Percentiles rank a stretch among this genome's conserved stretches.
These are phyloP conservation scores for Tetragonisca angustula DNA, from an alignment of 2,888 invertebrate species.

Conservation along the genomic window DNA sequence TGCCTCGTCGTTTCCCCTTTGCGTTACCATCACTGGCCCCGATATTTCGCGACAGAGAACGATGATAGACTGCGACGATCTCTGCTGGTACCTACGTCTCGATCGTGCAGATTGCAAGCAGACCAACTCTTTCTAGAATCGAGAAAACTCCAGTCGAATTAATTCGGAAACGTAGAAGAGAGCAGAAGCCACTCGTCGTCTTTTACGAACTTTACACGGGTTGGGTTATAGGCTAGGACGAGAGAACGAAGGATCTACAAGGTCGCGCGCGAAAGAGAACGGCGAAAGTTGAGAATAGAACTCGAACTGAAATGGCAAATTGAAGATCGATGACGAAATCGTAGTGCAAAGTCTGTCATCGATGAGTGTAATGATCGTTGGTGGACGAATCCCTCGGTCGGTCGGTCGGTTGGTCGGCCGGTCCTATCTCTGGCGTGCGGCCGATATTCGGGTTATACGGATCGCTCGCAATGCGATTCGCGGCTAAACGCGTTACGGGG, in stretches of 20 bases:
- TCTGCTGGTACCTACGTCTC: not conserved
- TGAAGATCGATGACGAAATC: constrained; percentile 51
- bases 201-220: no score
- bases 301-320: not conserved
- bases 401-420: constrained; percentile 59
- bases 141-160: no score
- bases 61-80: not conserved
- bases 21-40: constrained; percentile 10
- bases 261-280: not conserved
- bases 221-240: no score
- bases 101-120: no score
- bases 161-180: no score
- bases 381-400: constrained; percentile 56
- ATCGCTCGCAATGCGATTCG: constrained; percentile 82
- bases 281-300: not conserved
- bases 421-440: constrained; percentile 71
- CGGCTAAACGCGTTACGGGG: constrained; percentile 82
- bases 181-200: no score
- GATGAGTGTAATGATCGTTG: constrained; percentile 66
- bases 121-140: no score
- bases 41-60: constrained; percentile 48
- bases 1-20: constrained; percentile 6
- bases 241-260: no score
- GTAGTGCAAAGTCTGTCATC: constrained; percentile 58
- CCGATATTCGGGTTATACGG: constrained; percentile 81